Base-by-base conservation (phyloP, 2,888 invertebrate genomes). In the Phrixothrix hirtus region DNA sequence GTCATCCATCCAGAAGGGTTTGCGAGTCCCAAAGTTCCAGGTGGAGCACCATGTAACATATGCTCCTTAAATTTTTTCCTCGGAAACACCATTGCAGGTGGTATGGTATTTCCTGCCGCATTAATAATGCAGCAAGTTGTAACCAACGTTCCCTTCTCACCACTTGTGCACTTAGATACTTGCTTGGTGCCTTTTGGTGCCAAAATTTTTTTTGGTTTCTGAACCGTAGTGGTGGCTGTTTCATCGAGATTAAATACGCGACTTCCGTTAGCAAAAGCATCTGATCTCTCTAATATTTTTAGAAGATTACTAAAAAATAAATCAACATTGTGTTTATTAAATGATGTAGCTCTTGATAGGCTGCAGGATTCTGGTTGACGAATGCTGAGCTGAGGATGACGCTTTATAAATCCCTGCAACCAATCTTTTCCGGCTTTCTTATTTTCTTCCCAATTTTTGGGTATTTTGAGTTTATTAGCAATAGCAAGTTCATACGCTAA, bases 61-160 rank as follows among this genome's bases (percentile, higher is more conserved):
- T n/a, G 29, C 2, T 15, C 27, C 5, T 41, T 29, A 13, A 29
- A 41, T 4, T 41, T n/a, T 38, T n/a, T 30, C 6, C 39, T n/a
- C 7, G 30, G 39, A 11, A 41, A 41, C 4, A 41, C 17, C 30
- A 41, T 41, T 4, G 30, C 39, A 10, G 35, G 35, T 6, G 35
- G 35, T 17, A 35, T 9, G 6, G n/a, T 10, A n/a, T 35, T 15
- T 16, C 70, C 69, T 48, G 57, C 53, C 1, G 73, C 72, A 45
- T 53, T 57, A 7, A 74, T 50, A 11, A 68, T 68, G 35, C 60
- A n/a, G n/a, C n/a, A n/a, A n/a, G n/a, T n/a, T n/a, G n/a, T n/a
- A n/a, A n/a, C n/a, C n/a, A n/a, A n/a, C 63, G 39, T 59, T 44
- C 71, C 70, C 51, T 67, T 60, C 60, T 73, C 73, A 2, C 61